These are phyloP conservation scores for Lophius americanus DNA, from an alignment of 2,797 vertebrate genomes.

Conservation along the genomic window DNA sequence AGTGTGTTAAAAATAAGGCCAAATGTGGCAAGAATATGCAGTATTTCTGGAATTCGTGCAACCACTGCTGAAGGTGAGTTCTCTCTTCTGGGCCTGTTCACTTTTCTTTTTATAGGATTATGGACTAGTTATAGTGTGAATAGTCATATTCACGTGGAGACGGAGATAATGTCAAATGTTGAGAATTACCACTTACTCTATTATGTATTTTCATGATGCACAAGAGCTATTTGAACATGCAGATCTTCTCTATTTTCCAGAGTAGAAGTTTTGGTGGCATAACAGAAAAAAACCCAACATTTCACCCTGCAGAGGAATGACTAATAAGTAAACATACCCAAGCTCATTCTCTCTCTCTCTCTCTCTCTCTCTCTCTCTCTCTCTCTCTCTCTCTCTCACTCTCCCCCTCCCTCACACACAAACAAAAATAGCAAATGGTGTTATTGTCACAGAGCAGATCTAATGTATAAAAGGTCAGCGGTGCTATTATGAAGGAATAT, in stretches of 20 bases:
- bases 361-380: constrained; percentile 6
- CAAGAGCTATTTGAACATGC: constrained; percentile 17
- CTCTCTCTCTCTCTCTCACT: not conserved
- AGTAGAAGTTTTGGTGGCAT: constrained; percentile 62
- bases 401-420: constrained; percentile 9
- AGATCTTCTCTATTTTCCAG: constrained; percentile 48
- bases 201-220: constrained; percentile 1
- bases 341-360: constrained; percentile 22
- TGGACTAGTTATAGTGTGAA: constrained; percentile 34
- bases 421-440: constrained; percentile 43
- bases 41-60: constrained; percentile 33
- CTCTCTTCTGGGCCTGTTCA: constrained; percentile 37
- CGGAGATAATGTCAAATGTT: constrained; percentile 21
- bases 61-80: constrained; percentile 11
- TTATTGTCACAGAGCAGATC: constrained; percentile 49
- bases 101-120: constrained; percentile 38
- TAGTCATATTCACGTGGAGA: constrained; percentile 32
- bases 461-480: constrained; percentile 58
- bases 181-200: constrained; percentile 11
- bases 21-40: constrained; percentile 18
- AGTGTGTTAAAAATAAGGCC: constrained; percentile 56
- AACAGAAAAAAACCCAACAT: constrained; percentile 56
- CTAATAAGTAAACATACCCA: constrained; percentile 59
- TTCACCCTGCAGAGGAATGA: constrained; percentile 69
- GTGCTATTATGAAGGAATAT: constrained; percentile 47